Base-by-base conservation (phyloP, 2,797 vertebrate genomes). In the Brotula barbata region DNA sequence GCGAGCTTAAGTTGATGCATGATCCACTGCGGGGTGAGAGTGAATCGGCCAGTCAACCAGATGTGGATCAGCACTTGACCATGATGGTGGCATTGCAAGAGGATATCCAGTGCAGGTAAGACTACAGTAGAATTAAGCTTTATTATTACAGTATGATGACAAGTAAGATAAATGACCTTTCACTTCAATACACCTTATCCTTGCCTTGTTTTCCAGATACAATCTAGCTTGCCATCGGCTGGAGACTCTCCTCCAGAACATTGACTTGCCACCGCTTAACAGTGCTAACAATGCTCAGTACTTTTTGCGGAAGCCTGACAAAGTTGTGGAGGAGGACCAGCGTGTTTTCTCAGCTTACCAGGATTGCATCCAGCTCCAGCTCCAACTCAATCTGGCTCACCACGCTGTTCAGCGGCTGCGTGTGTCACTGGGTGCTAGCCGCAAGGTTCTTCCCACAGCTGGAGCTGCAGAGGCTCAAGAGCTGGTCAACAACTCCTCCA, bases 71-170 rank as follows among this genome's bases (percentile, higher is more conserved):
- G 39, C 97, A 99, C 83, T 87, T 99, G 80, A 87, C 94, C 62
- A 99, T 98, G 97, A 99, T 99, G 97, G 89, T 95, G 80, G 96
- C 97, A 0, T 86, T 99, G 55, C 97, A 99, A 85, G 97, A 99
- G 81, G 97, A 99, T 79, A 97, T 99, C 84, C 97, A 99, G 57
- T 99, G 97, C 95, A 95, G 97, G 97, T 98, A 53, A 84, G 86
- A 39, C 7, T 5, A 10, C 7, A 22, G 6, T 7, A 36, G 34
- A 36, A 36, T 20, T 16, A 16, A 51, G 11, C 16, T 21, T 28
- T 15, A 51, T 3, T 3, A 21, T n/a, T 17, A 15, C 5, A 11
- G 3, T 5, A 1, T 6, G n/a, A 16, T 36, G 36, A 1, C 13
- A 28, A n/a, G 12, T 11, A 5, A 33, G 31, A 10, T 33, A 33